Percentiles rank a stretch among this genome's conserved stretches.
These are phyloP conservation scores for Boulengeromyrus knoepffleri DNA, from an alignment of 2,113 vertebrate genomes.

Conservation along the genomic window DNA sequence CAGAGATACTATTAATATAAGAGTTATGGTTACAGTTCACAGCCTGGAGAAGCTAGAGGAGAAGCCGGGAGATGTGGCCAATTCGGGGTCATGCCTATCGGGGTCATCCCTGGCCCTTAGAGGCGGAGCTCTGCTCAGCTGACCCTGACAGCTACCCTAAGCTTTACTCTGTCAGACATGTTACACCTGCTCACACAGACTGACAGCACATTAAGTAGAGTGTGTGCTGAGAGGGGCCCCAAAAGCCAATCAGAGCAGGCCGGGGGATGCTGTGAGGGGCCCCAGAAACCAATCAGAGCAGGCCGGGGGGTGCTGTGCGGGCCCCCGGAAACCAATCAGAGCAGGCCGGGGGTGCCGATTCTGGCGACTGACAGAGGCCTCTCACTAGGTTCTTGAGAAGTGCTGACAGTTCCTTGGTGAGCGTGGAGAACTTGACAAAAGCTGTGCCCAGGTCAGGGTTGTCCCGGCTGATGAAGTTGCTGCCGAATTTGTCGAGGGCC, in stretches of 20 bases:
- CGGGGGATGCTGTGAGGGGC: not conserved
- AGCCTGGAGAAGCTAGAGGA: not conserved
- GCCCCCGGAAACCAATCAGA: not conserved
- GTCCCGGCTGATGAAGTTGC: constrained; percentile 96
- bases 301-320: not conserved
- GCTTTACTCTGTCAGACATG: not conserved
- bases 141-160: not conserved
- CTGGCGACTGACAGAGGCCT: not conserved
- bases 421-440: constrained; percentile 94
- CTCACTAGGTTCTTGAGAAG: constrained; percentile 98
- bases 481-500: constrained; percentile 93
- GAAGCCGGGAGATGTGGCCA: not conserved
- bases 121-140: not conserved
- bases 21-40: not conserved
- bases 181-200: not conserved
- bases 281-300: not conserved
- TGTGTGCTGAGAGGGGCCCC: not conserved
- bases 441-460: constrained; percentile 94
- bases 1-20: not conserved
- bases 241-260: not conserved
- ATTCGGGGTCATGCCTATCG: not conserved
- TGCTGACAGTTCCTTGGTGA: constrained; percentile 91
- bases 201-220: not conserved
- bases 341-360: too few species aligned
- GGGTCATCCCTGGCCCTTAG: not conserved